Conservation (phyloP, 53 echinoderm and acorn worm genomes). For the Henricia sp. region DNA sequence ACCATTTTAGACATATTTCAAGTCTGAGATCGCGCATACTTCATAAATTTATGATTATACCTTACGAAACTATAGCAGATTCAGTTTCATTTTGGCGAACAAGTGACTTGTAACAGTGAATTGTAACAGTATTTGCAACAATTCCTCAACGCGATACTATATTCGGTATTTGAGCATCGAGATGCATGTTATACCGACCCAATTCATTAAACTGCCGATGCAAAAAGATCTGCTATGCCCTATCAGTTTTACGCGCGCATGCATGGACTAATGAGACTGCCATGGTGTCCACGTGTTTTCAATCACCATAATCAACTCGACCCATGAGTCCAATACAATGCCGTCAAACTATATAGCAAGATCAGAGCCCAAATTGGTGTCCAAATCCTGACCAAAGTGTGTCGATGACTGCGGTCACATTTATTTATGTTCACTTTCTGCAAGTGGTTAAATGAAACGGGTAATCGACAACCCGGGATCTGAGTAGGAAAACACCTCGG, state of each 20-base stretch:
- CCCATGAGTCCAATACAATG: not conserved
- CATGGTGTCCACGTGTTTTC: constrained; percentile 36
- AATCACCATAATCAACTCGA: constrained; percentile 15
- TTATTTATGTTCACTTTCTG: too few species aligned
- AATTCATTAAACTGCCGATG: not conserved
- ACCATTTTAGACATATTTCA: too few species aligned
- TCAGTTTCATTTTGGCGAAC: too few species aligned
- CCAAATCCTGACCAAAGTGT: not conserved
- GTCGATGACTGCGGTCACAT: too few species aligned
- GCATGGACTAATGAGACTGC: not conserved
- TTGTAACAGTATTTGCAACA: too few species aligned
- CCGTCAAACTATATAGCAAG: constrained; percentile 5
- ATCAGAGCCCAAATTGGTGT: not conserved
- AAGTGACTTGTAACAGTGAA: too few species aligned
- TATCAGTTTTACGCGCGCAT: not conserved
- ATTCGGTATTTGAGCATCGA: too few species aligned
- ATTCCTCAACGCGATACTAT: too few species aligned
- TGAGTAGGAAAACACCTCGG: not conserved
- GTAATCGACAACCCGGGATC: not conserved
- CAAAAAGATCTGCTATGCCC: not conserved
- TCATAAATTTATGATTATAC: too few species aligned
- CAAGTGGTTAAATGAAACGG: not conserved
- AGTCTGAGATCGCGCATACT: too few species aligned
- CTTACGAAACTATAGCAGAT: too few species aligned
- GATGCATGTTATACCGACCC: too few species aligned